phyloP scores from a whole-genome alignment of 2,113 vertebrate genomes.

The Lethenteron camtschaticum region DNA sequence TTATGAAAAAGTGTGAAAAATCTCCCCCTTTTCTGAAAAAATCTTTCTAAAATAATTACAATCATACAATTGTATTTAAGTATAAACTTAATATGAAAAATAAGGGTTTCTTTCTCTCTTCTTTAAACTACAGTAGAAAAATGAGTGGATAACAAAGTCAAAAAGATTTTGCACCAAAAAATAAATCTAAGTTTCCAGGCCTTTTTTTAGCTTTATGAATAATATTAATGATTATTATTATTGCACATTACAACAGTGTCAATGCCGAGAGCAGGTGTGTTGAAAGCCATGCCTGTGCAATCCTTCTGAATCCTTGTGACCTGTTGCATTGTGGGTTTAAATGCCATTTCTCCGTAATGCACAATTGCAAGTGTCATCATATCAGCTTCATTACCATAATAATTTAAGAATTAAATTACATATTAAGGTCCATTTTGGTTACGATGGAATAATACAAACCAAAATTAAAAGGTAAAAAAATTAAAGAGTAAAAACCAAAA shows the following conservation, averaged over 20 bases:
- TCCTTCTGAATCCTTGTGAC: background rate
- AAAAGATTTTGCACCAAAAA: conserved; percentile 3
- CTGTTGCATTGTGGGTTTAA: conserved; percentile 3
- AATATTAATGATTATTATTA: conserved; percentile 2
- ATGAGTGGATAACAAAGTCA: conserved; percentile 6
- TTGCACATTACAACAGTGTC: conserved; percentile 6
- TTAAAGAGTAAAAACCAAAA: too few relatives aligned
- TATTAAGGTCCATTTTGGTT: too few relatives aligned
- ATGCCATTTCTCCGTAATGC: too few relatives aligned
- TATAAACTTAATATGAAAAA: conserved; percentile 6
- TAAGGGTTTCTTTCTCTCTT: background rate
- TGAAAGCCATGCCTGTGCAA: conserved; percentile 3
- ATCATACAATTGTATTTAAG: conserved; percentile 6
- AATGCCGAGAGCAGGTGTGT: conserved; percentile 1
- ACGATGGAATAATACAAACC: too few relatives aligned
- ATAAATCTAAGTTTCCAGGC: background rate
- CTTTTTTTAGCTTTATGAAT: background rate
- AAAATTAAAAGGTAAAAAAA: too few relatives aligned
- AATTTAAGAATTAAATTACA: too few relatives aligned
- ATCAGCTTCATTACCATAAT: too few relatives aligned
- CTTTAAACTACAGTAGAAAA: conserved; percentile 1
- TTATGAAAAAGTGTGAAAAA: conserved; percentile 6
- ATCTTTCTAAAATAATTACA: conserved; percentile 2
- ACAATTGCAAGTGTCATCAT: too few relatives aligned
- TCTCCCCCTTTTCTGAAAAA: background rate